Percentiles rank a stretch among this genome's conserved stretches.
Evolutionary conservation across 2,113 vertebrate genomes (phyloP).

Genomic region (Lepisosteus oculatus): DNA sequence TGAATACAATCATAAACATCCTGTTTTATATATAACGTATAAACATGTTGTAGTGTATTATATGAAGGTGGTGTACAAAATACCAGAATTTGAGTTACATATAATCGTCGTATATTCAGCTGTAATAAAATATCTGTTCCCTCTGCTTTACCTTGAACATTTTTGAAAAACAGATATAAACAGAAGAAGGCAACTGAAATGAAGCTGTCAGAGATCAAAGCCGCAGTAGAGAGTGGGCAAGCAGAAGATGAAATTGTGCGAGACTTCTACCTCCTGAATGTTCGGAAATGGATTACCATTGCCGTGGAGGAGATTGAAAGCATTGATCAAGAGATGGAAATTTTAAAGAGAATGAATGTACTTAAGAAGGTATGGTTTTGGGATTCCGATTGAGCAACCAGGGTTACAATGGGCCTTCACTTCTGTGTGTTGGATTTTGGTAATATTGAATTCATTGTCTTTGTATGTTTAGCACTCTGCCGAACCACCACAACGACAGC

Average conservation of each 20-base stretch:
- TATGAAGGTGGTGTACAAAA: too few relatives aligned
- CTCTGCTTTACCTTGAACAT: too few relatives aligned
- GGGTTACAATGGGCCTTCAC: too few relatives aligned
- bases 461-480: slow-evolving; percentile 27
- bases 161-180: slow-evolving; percentile 64
- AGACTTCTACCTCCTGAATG: slow-evolving; percentile 78
- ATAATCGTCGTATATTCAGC: too few relatives aligned
- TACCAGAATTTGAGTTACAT: too few relatives aligned
- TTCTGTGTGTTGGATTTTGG: too few relatives aligned
- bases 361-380: slow-evolving; percentile 59
- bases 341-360: slow-evolving; percentile 71
- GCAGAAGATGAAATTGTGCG: slow-evolving; percentile 80
- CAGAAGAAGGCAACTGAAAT: slow-evolving; percentile 85
- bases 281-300: slow-evolving; percentile 74
- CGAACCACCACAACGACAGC: slow-evolving; percentile 42
- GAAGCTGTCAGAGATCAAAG: slow-evolving; percentile 66
- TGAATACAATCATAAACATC: too few relatives aligned
- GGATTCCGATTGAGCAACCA: too few relatives aligned
- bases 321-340: slow-evolving; percentile 84
- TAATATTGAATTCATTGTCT: not conserved
- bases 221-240: slow-evolving; percentile 67
- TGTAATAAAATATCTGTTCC: too few relatives aligned
- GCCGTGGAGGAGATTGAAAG: slow-evolving; percentile 87
- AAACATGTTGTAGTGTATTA: too few relatives aligned
- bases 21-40: too few relatives aligned